A percentile compares a stretch with the other conserved stretches of the same genome.
These are phyloP conservation scores for Neodontobutis hainanensis DNA, from an alignment of 2,113 vertebrate species.

Conservation along the genomic window DNA sequence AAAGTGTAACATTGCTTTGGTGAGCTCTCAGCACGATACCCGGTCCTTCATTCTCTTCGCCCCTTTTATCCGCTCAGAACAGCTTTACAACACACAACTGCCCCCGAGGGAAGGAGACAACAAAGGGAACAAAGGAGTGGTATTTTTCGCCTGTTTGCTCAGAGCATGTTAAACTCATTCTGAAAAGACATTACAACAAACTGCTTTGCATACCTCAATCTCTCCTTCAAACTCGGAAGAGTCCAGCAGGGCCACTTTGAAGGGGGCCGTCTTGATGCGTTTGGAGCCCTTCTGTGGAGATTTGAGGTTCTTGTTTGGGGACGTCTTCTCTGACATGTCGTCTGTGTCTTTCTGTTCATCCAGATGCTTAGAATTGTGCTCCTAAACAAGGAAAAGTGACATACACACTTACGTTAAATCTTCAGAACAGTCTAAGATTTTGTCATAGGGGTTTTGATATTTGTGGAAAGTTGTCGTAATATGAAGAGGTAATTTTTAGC, in stretches of 20 bases:
- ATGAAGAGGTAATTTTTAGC: too few relatives aligned
- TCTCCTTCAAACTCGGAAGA: slow-evolving; percentile 88
- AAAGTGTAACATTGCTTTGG: slow-evolving; percentile 41
- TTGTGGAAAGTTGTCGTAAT: too few relatives aligned
- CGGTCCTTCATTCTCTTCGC: slow-evolving; percentile 30
- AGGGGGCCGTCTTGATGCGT: slow-evolving; percentile 87
- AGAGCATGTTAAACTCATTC: slow-evolving; percentile 25
- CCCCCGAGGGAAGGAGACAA: slow-evolving; percentile 31
- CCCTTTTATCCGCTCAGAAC: slow-evolving; percentile 33
- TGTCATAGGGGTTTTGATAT: too few relatives aligned
- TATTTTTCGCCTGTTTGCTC: slow-evolving; percentile 7
- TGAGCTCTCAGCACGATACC: slow-evolving; percentile 42
- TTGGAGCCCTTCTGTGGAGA: slow-evolving; percentile 93
- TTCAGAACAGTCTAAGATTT: too few relatives aligned
- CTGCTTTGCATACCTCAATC: slow-evolving; percentile 85
- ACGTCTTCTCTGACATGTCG: slow-evolving; percentile 89
- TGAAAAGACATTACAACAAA: not conserved
- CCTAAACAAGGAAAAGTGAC: slow-evolving; percentile 44
- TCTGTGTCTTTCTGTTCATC: slow-evolving; percentile 86
- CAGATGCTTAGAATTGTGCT: slow-evolving; percentile 70
- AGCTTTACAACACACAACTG: slow-evolving; percentile 25
- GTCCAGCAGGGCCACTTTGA: slow-evolving; percentile 92
- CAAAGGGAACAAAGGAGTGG: slow-evolving; percentile 11
- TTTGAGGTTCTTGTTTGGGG: slow-evolving; percentile 90
- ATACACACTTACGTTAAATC: not conserved